Base-by-base conservation (phyloP, 1,140 invertebrate genomes). In the Bombus confusus region DNA sequence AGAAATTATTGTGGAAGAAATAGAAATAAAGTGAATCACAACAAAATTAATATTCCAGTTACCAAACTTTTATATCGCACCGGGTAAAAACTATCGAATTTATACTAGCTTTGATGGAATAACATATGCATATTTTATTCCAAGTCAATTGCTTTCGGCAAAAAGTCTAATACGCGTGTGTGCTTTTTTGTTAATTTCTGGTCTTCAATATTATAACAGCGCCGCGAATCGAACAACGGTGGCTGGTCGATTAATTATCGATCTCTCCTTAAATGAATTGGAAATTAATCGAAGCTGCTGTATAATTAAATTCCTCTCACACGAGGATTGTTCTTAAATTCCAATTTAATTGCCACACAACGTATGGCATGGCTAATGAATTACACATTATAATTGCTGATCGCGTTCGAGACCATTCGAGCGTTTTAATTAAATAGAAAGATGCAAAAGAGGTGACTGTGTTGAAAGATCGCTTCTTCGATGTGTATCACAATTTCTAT, bases 231-330 rank as follows among this genome's bases (percentile, higher is more conserved):
- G 47, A 22, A 22, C 47, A 22, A 0, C 18, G 18, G 6, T 52
- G 18, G 6, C 1, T 52, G 47, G 47, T 52, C 47, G 47, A 22
- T 52, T 52, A 22, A 52, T 52, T 52, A 52, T 52, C 18, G 18
- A 52, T 22, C 6, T 52, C 47, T 22, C 6, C 18, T 52, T 52
- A 59, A 59, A 59, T 39, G 28, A 59, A n/a, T 34, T 25, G 3
- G 52, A 37, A 37, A 59, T 62, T 52, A 68, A 68, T 47, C 77
- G 8, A 9, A 8, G 5, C 10, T 47, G 22, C 12, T 43, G 37
- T 47, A n/a, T 81, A 81, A 81, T 72, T 81, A 81, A 81, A 81
- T 72, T 81, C n/a, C 22, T 22, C 10, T 18, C 28, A 9, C 39
- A 25, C 9, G 8, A 5, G 1, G 13, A 28, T 25, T 52, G 28